Percentiles rank a stretch among this genome's conserved stretches.
These are phyloP conservation scores for Antrozous pallidus DNA, from an alignment of 2,797 vertebrate species.

Conservation along the genomic window DNA sequence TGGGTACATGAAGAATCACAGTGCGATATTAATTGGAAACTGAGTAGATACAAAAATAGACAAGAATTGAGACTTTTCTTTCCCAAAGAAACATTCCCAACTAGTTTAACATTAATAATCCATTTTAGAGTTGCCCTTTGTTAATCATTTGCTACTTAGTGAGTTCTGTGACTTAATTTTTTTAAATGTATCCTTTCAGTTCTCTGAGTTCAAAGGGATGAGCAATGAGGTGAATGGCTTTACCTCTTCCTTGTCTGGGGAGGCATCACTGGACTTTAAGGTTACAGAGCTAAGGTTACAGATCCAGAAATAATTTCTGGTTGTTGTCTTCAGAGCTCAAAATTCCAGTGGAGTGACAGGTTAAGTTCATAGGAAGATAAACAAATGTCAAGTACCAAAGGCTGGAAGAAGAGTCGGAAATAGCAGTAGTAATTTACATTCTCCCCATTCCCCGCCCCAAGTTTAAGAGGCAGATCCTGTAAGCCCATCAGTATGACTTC, in stretches of 20 bases:
- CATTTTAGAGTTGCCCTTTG: not conserved
- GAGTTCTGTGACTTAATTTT: not conserved
- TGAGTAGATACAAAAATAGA: not conserved
- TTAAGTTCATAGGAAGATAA: not conserved
- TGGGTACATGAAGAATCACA: not conserved
- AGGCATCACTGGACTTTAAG: not conserved
- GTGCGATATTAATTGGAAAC: not conserved
- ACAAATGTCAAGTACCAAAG: not conserved
- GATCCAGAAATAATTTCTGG: not conserved
- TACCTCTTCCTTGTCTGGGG: not conserved
- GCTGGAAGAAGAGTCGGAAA: not conserved
- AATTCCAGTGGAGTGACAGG: not conserved
- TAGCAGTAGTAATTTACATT: too few relatives aligned
- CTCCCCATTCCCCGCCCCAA: too few relatives aligned
- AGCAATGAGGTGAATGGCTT: not conserved
- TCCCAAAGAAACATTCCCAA: not conserved
- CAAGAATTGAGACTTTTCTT: not conserved
- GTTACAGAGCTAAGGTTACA: not conserved
- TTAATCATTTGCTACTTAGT: not conserved
- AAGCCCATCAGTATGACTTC: too few relatives aligned
- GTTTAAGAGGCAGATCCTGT: too few relatives aligned
- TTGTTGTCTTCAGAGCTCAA: not conserved
- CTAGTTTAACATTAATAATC: not conserved
- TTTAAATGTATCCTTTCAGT: not conserved
- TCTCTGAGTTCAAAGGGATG: not conserved